Base-by-base conservation (phyloP, 2,113 vertebrate species). In the Barnardius zonarius region DNA sequence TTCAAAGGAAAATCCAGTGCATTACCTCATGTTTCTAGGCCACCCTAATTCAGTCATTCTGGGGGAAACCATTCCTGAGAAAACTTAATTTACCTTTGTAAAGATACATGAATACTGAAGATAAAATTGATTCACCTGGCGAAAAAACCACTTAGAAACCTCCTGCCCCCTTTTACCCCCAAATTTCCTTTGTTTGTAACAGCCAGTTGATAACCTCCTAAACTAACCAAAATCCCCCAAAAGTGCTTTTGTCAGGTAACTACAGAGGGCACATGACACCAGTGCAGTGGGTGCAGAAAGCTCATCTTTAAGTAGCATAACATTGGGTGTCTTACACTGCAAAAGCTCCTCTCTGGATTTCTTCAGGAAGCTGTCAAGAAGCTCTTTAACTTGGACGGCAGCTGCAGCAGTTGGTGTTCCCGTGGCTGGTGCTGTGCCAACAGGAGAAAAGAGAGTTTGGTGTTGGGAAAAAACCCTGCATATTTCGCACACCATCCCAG, bases 281-380 rank as follows among this genome's bases (percentile, higher is more conserved):
- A 48, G 31, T 9, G 28, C 59, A 69, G 5, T 25, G 69, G 69
- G 20, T 35, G 20, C 46, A 55, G 30, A 41, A 79, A 78, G 44
- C 22, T 76, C 12, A 33, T 79, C 33, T 79, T 63, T 67, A 82
- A 66, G 31, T 35, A 78, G 3, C 8, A 9, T 22, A 74, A 75
- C 2, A 0, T n/a, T 28, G 43, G 7, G 44, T 59, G 57, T 96
- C 99, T 99, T 97, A 99, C 99, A 98, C 25, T 98, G 96, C 84
- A 99, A 73, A 41, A 99, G 98, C 17, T 99, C 98, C 7, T 39
- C 43, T 95, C 99, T 98, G 67, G 97, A 57, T 94, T 97, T 98
- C 80, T 90, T 95, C 90, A 96, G 78, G 62, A 97, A 97, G 67
- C 46, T 93, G 54, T 49, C 72, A 1, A 97, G 5, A 14, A 94